A percentile compares a stretch with the other conserved stretches of the same genome.
Conservation (phyloP, 2,888 invertebrate genomes). For the Netelia fuscicornis region DNA sequence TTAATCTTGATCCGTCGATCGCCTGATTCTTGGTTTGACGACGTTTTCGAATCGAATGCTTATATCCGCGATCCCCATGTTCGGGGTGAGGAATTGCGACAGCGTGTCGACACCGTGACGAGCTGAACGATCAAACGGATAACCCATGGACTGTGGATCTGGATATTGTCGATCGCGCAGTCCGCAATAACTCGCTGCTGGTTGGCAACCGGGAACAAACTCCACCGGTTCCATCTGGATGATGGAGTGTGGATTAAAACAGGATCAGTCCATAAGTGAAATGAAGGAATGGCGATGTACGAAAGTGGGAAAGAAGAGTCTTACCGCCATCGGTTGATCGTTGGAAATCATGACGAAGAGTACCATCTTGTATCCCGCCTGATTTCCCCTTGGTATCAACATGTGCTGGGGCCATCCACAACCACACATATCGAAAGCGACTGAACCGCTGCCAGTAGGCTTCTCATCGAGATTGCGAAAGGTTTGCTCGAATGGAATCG, state of each 20-base stretch:
- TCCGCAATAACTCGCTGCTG: constrained; percentile 93
- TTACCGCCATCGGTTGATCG: constrained; percentile 88
- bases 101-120: constrained; percentile 87
- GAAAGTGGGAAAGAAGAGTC: neutral
- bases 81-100: constrained; percentile 89
- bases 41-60: constrained; percentile 88
- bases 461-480: constrained; percentile 89
- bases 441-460: constrained; percentile 87
- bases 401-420: constrained; percentile 96
- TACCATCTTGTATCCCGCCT: constrained; percentile 88
- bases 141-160: constrained; percentile 93
- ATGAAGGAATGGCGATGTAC: neutral
- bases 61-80: constrained; percentile 89
- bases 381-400: constrained; percentile 90
- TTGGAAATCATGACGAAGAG: constrained; percentile 93
- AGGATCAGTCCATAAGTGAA: neutral
- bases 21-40: constrained; percentile 83
- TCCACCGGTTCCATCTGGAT: constrained; percentile 75
- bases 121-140: constrained; percentile 90
- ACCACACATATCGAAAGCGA: constrained; percentile 91
- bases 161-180: constrained; percentile 92
- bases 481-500: constrained; percentile 93
- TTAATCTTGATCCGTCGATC: too few species aligned
- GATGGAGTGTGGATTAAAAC: neutral
- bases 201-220: constrained; percentile 86